These are phyloP conservation scores for Enteromius mattozi DNA, from an alignment of 2,797 vertebrate species.

Conservation along the genomic window DNA sequence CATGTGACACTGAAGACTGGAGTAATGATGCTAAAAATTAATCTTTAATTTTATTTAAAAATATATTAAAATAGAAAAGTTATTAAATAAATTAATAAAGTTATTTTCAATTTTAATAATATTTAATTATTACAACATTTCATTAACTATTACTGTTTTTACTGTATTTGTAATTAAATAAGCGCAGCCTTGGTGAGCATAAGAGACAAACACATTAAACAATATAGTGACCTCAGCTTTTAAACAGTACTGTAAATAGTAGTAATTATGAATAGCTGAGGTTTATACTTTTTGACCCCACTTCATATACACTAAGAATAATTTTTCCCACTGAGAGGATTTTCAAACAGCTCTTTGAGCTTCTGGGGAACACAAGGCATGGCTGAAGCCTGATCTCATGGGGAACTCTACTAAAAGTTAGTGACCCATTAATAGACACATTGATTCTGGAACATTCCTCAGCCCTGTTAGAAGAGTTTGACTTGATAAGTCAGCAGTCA, in stretches of 20 bases:
- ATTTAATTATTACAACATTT: background rate
- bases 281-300: background rate
- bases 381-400: background rate
- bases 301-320: background rate
- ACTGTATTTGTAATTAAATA: background rate
- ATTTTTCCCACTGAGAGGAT: background rate
- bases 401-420: background rate
- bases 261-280: background rate
- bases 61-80: background rate
- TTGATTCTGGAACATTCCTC: background rate
- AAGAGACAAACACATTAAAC: background rate
- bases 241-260: background rate
- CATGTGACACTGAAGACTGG: background rate
- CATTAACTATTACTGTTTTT: background rate
- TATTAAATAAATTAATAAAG: background rate
- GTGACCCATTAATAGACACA: background rate
- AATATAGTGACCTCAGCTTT: background rate
- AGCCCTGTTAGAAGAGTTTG: background rate
- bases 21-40: background rate
- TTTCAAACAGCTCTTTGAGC: background rate
- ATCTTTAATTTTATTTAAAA: background rate
- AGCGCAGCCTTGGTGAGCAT: background rate
- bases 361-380: background rate
- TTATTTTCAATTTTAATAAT: background rate
- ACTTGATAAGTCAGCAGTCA: slow-evolving; percentile 10